phyloP scores from a whole-genome alignment of 1,140 invertebrate genomes.

The Bombus polaris region DNA sequence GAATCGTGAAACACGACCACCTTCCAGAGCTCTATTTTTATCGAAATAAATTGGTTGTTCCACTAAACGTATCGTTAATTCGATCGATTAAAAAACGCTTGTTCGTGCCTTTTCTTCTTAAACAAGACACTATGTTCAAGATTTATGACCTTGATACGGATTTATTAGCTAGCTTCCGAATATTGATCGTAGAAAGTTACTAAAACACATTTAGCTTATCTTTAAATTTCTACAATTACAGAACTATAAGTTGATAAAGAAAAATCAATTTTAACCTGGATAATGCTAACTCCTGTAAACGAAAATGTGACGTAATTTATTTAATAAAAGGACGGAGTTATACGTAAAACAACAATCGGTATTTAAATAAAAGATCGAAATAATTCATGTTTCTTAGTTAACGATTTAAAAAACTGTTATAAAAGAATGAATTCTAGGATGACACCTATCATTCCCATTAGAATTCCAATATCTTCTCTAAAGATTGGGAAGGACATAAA shows the following conservation, averaged over 20 bases:
- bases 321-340: too few relatives aligned
- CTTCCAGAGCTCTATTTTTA: constrained; percentile 7
- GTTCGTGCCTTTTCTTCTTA: background rate
- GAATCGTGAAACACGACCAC: constrained; percentile 21
- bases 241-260: too few relatives aligned
- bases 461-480: background rate
- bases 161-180: background rate
- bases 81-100: background rate
- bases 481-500: background rate
- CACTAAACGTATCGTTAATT: background rate
- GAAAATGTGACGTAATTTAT: too few relatives aligned
- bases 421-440: background rate
- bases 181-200: background rate
- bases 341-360: too few relatives aligned
- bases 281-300: too few relatives aligned
- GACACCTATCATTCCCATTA: background rate
- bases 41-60: background rate
- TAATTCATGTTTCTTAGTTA: too few relatives aligned
- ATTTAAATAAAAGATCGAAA: too few relatives aligned
- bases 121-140: background rate
- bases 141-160: background rate
- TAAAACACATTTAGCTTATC: background rate
- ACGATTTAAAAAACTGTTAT: too few relatives aligned
- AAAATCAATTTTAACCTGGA: too few relatives aligned
- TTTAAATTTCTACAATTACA: background rate